phyloP scores from a whole-genome alignment of 2,797 vertebrate genomes.

The Chelon labrosus region DNA sequence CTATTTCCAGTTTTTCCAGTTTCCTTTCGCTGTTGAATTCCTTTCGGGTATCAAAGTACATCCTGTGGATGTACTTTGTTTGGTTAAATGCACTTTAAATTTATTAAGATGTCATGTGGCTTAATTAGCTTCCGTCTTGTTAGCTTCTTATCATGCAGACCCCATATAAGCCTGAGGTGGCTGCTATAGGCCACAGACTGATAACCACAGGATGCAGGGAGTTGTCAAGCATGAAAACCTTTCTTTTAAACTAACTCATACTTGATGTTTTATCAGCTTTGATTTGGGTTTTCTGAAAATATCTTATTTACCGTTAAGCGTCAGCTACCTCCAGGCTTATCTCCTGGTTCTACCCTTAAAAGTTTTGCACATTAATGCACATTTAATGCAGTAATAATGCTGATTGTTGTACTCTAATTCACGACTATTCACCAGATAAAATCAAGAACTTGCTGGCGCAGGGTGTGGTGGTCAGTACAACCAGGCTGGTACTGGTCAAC shows the following conservation, averaged over 20 bases:
- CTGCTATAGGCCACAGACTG: not conserved
- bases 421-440: slow-evolving; percentile 68
- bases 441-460: slow-evolving; percentile 74
- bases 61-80: not conserved
- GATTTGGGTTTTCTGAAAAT: not conserved
- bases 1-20: not conserved
- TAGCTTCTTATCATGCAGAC: not conserved
- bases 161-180: not conserved
- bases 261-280: no score
- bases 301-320: no score
- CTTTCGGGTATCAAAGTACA: not conserved
- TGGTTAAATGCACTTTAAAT: not conserved
- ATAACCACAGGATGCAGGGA: not conserved
- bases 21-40: not conserved
- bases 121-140: not conserved
- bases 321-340: not conserved
- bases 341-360: not conserved
- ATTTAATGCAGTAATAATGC: not conserved
- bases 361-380: not conserved
- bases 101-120: no score
- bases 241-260: no score
- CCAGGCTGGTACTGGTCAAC: slow-evolving; percentile 80
- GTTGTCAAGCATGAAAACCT: not conserved
- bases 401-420: not conserved
- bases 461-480: slow-evolving; percentile 36